Conservation (phyloP, 1,140 invertebrate genomes). For the Trachelipus rathkii region DNA sequence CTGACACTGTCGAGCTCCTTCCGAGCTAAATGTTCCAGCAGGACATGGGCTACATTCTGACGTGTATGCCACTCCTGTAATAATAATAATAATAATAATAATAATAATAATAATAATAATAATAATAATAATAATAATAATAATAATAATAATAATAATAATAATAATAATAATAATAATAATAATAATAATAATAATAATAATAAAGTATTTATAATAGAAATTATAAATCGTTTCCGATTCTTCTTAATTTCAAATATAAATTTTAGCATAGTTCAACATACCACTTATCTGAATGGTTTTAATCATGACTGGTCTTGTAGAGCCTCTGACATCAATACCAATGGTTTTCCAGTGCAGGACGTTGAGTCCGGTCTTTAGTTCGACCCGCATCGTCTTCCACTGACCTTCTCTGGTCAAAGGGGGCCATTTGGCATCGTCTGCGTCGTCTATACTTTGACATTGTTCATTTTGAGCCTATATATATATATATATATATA, state of each 20-base stretch:
- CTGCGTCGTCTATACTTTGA: constrained; percentile 50
- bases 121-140: too few species aligned
- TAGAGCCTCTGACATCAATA: constrained; percentile 48
- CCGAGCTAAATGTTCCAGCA: constrained; percentile 56
- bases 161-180: too few species aligned
- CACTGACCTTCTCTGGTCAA: constrained; percentile 55
- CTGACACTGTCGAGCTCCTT: constrained; percentile 53
- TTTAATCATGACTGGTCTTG: constrained; percentile 52
- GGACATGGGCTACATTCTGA: constrained; percentile 59
- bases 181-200: too few species aligned
- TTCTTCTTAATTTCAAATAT: too few species aligned
- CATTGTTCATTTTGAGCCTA: constrained; percentile 58
- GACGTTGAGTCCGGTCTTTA: constrained; percentile 55
- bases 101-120: too few species aligned
- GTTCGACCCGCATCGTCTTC: constrained; percentile 51
- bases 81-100: not conserved
- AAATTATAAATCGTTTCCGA: too few species aligned
- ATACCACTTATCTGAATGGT: constrained; percentile 52
- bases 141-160: too few species aligned
- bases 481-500: too few species aligned
- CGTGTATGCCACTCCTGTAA: constrained; percentile 59
- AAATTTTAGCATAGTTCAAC: too few species aligned
- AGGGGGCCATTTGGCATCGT: constrained; percentile 30
- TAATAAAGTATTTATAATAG: too few species aligned
- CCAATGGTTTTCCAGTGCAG: constrained; percentile 57